Conservation (phyloP, 1,140 invertebrate genomes). For the Trachelipus rathkii region DNA sequence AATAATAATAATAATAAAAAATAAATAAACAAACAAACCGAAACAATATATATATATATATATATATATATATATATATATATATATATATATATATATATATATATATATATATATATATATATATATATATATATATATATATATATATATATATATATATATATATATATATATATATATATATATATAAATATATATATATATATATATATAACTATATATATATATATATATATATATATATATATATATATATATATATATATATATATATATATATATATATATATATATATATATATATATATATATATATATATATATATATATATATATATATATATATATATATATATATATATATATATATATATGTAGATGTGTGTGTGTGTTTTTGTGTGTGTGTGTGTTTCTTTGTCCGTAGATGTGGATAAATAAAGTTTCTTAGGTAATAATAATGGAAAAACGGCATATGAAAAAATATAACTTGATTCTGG, state of each 20-base stretch:
- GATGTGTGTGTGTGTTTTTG: too few relatives aligned
- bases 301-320: constrained; percentile 11
- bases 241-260: constrained; percentile 15
- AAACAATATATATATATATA: background rate
- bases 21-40: too few relatives aligned
- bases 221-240: constrained; percentile 15
- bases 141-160: background rate
- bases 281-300: constrained; percentile 13
- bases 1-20: too few relatives aligned
- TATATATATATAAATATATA: too few relatives aligned
- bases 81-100: too few relatives aligned
- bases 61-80: background rate
- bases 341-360: constrained; percentile 2
- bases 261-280: constrained; percentile 13
- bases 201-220: background rate
- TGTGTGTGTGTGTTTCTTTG: too few relatives aligned
- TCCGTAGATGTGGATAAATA: too few relatives aligned
- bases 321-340: background rate
- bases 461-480: too few relatives aligned
- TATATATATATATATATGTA: too few relatives aligned
- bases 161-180: background rate
- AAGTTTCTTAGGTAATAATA: too few relatives aligned
- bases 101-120: too few relatives aligned
- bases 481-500: too few relatives aligned
- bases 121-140: background rate